These are phyloP conservation scores for Lottia gigantea DNA, from an alignment of 2,888 invertebrate genomes.

Conservation along the genomic window DNA sequence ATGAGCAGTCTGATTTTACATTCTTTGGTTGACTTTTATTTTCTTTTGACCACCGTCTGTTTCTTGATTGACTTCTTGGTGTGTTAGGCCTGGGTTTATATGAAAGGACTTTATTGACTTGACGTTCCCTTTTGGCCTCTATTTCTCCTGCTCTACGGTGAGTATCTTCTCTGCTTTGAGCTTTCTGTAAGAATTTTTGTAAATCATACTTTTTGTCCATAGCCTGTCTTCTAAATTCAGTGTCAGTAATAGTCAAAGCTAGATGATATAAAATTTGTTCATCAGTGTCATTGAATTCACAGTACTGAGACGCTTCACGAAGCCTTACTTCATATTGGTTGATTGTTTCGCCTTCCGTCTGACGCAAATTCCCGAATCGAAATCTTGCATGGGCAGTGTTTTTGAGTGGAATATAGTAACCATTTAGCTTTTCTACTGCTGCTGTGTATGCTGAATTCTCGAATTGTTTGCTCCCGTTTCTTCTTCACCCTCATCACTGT, in stretches of 20 bases:
- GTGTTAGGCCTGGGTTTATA: neutral
- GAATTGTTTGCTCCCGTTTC: neutral
- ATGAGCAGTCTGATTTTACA: neutral
- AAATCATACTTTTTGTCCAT: slow-evolving; percentile 2
- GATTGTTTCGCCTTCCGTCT: neutral
- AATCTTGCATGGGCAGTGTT: neutral
- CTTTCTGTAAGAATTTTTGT: neutral
- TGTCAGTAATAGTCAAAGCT: neutral
- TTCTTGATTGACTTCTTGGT: neutral
- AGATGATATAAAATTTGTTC: neutral
- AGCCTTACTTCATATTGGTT: slow-evolving; percentile 3
- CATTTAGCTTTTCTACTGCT: neutral
- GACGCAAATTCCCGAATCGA: neutral
- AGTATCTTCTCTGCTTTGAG: neutral
- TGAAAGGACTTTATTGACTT: neutral
- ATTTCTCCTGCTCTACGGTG: neutral
- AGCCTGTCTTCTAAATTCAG: neutral
- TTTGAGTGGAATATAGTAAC: neutral
- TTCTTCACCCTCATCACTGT: neutral
- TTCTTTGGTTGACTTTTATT: neutral
- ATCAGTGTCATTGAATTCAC: neutral
- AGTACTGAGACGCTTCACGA: neutral
- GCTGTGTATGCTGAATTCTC: neutral
- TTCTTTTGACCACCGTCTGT: neutral
- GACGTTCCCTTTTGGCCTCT: neutral